Evolutionary conservation across 2,888 invertebrate species (phyloP), one percentile per base, ranked within the genome.

Genomic region (Leptopilina drosophilae): DNA sequence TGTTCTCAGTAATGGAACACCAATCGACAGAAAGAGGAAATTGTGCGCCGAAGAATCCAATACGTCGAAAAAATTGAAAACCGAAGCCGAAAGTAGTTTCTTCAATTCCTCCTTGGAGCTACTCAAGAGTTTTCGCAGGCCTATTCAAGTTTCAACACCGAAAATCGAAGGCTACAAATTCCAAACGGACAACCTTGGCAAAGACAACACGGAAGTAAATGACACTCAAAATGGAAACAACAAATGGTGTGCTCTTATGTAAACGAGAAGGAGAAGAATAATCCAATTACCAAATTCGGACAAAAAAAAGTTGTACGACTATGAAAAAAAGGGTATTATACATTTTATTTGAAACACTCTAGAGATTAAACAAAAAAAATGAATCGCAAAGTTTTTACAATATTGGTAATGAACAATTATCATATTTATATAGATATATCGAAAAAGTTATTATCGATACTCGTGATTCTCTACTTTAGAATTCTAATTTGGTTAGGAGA

Each of bases 141-240:
- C 90, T 9, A 83, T 88, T 7, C 87, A 90, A 82, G 86, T 87
- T 5, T 89, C 91, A 0, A 89, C 89, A 2, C 88, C 89, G 4
- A 88, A 87, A 53, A 75, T 82, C 84, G 82, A 64, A 80, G 79
- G 33, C 40, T 73, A 14, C 53, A 73, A 73, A 0, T 73, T 73
- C 5, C 56, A 73, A 33, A 73, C 73, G n/a, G 73, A 73, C 33
- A 73, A 73, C 8, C 56, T 73, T n/a, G 73, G 14, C 20, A 73
- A 73, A 26, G n/a, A 56, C n/a, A 73, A 26, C 9, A 9, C 73
- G 12, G 53, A 56, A 26, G 12, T 26, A 26, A 49, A 73, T 33
- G 73, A 73, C 33, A 56, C 33, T 56, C 14, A 53, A 56, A 12
- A 33, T 14, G 33, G 5, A 33, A 5, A 33, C 33, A 73, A 73